Percentiles rank a stretch among this genome's conserved stretches.
phyloP scores from a whole-genome alignment of 2,797 vertebrate species.

The Ctenopoma multispine region DNA sequence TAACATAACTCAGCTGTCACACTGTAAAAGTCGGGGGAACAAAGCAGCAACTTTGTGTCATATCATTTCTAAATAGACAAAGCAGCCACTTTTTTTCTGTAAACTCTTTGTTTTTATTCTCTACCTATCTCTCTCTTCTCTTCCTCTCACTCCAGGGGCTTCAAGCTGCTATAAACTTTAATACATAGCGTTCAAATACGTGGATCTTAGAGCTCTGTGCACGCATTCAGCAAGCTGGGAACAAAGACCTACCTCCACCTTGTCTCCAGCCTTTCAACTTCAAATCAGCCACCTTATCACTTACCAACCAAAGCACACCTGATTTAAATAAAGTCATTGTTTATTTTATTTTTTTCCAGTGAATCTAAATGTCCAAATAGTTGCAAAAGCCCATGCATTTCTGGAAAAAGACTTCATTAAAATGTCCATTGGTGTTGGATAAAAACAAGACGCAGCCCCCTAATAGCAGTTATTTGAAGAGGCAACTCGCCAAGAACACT shows the following conservation, averaged over 20 bases:
- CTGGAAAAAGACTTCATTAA: conserved; percentile 1
- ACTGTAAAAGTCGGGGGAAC: conserved; percentile 70
- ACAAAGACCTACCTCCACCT: conserved; percentile 79
- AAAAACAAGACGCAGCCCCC: conserved; percentile 39
- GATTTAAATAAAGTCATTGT: conserved; percentile 64
- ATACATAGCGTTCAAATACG: conserved; percentile 79
- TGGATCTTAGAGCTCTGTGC: conserved; percentile 74
- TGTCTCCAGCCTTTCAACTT: conserved; percentile 76
- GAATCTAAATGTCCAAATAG: conserved; percentile 34
- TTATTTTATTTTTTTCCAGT: conserved; percentile 23
- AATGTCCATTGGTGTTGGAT: conserved; percentile 21
- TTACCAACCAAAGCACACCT: conserved; percentile 53
- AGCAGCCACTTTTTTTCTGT: conserved; percentile 65
- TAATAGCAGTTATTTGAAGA: conserved; percentile 61
- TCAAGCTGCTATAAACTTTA: conserved; percentile 80
- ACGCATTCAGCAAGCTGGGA: conserved; percentile 71
- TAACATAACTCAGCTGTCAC: conserved; percentile 77
- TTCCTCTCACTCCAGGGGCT: conserved; percentile 68
- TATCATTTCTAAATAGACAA: conserved; percentile 82
- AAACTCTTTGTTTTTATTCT: conserved; percentile 61
- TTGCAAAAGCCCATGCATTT: conserved; percentile 18
- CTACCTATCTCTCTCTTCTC: conserved; percentile 31
- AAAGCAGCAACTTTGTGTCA: conserved; percentile 81
- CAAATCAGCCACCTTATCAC: conserved; percentile 73
- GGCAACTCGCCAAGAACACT: conserved; percentile 53